Base-by-base conservation (phyloP, 2,113 vertebrate genomes). In the Protobothrops mucrosquamatus region DNA sequence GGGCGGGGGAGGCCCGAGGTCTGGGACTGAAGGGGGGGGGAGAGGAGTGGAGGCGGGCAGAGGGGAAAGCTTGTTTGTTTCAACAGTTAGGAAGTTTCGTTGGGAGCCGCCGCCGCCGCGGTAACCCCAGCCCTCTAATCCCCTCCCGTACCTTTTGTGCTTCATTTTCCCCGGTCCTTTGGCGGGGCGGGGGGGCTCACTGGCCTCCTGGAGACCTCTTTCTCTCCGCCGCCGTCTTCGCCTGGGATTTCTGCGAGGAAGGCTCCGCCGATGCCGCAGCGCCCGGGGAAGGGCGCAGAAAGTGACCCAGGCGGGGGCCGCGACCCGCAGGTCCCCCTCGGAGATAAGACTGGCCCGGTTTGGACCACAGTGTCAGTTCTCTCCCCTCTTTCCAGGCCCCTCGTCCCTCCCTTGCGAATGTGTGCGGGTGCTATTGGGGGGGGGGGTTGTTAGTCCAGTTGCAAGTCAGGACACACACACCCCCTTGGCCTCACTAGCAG, bases 81-180 rank as follows among this genome's bases (percentile, higher is more conserved):
- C 97, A 97, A 97, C 97, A 97, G 93, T 97, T 95, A 93, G 93
- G 92, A 97, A 97, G 96, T 97, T 96, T 96, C 95, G 93, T 93
- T 95, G 91, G 48, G 51, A 56, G 10, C 43, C 14, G 18, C 57
- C 14, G 48, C 56, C 43, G 43, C 43, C 6, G 20, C 29, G 10
- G 6, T 6, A 20, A 23, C 39, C 2, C 54, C n/a, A 61, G 0
- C 34, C 39, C 55, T 11, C n/a, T 56, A 29, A 29, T 43, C n/a
- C 29, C 9, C 34, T 52, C 29, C 48, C 48, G 23, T 15, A 14
- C 15, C 15, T 29, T 90, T 52, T 69, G 43, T 24, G 39, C 86
- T 22, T 48, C 85, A 86, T 86, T 23, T 26, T 26, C 9, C 85
- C 85, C 43, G 18, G 43, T 4, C 10, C 34, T 20, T 22, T n/a